Evolutionary conservation across 92 coral and sea anemone species (phyloP).

Genomic region (Palythoa heliodiscus): DNA sequence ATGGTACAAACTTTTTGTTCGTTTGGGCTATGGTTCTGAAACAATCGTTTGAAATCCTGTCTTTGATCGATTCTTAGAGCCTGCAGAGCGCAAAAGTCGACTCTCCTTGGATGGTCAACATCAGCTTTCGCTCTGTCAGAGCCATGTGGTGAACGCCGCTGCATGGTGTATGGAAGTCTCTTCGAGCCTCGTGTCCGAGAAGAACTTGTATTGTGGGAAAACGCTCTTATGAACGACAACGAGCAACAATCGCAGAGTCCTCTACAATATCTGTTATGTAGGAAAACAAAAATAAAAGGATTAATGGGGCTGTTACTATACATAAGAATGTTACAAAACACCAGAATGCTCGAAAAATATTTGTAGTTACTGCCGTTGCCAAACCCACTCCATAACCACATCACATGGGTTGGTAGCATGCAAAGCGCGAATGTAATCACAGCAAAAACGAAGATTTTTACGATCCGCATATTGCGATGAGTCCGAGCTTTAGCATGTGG

Average conservation of each 20-base stretch:
- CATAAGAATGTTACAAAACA: conserved; percentile 72
- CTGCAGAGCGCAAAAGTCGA: background rate
- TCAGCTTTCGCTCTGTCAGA: conserved; percentile 8
- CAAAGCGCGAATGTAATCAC: conserved; percentile 77
- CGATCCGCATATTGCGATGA: conserved; percentile 83
- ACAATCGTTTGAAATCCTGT: background rate
- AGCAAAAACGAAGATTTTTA: conserved; percentile 72
- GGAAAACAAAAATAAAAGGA: conserved; percentile 82
- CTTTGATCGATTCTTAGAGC: background rate
- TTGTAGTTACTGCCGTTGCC: conserved; percentile 60
- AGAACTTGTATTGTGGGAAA: conserved; percentile 19
- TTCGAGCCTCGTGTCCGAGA: conserved; percentile 23
- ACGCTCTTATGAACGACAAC: conserved; percentile 30
- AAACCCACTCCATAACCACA: conserved; percentile 89
- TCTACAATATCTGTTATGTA: conserved; percentile 76
- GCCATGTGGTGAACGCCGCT: conserved; percentile 33
- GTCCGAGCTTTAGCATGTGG: conserved; percentile 70
- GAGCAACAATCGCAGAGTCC: conserved; percentile 51
- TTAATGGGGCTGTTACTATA: conserved; percentile 80
- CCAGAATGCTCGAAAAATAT: conserved; percentile 54
- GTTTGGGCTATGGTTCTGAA: background rate
- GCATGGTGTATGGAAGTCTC: conserved; percentile 37
- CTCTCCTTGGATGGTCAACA: background rate
- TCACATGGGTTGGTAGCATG: conserved; percentile 77
- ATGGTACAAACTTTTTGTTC: conserved; percentile 1